phyloP scores from a whole-genome alignment of 1,140 invertebrate genomes.

The Cepaea nemoralis region DNA sequence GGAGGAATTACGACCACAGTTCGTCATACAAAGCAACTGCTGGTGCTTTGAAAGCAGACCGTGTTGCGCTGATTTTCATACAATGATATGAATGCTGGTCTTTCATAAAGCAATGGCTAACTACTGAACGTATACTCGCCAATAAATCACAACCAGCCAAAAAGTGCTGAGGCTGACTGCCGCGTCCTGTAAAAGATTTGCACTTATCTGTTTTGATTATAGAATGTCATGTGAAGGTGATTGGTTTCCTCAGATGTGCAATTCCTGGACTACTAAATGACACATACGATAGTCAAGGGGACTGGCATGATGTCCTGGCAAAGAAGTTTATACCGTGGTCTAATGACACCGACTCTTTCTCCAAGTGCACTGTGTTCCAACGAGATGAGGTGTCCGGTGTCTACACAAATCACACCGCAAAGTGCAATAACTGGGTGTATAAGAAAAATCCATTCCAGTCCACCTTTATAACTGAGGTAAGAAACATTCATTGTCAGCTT shows the following conservation, averaged over 20 bases:
- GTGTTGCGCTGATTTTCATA: too few relatives aligned
- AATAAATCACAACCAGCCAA: too few relatives aligned
- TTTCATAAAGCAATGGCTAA: too few relatives aligned
- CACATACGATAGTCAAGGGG: neutral
- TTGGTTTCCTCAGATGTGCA: slow-evolving; percentile 11
- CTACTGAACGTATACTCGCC: too few relatives aligned
- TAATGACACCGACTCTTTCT: neutral
- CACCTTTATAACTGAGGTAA: slow-evolving; percentile 5
- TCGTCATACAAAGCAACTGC: too few relatives aligned
- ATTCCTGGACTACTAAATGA: neutral
- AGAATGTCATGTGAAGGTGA: too few relatives aligned
- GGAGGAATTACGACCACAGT: too few relatives aligned
- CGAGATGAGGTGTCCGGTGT: neutral
- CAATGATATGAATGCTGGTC: too few relatives aligned
- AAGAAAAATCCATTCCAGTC: neutral
- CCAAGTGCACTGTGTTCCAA: neutral
- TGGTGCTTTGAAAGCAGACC: too few relatives aligned
- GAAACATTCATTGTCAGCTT: neutral
- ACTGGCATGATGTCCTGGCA: neutral
- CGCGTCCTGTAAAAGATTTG: too few relatives aligned
- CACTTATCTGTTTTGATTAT: too few relatives aligned
- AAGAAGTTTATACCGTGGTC: neutral
- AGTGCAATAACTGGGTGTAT: neutral
- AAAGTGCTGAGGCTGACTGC: too few relatives aligned
- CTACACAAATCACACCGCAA: neutral